A percentile compares a stretch with the other conserved stretches of the same genome.
Evolutionary conservation across 2,888 invertebrate genomes (phyloP).

Genomic region (Microchrysa polita): DNA sequence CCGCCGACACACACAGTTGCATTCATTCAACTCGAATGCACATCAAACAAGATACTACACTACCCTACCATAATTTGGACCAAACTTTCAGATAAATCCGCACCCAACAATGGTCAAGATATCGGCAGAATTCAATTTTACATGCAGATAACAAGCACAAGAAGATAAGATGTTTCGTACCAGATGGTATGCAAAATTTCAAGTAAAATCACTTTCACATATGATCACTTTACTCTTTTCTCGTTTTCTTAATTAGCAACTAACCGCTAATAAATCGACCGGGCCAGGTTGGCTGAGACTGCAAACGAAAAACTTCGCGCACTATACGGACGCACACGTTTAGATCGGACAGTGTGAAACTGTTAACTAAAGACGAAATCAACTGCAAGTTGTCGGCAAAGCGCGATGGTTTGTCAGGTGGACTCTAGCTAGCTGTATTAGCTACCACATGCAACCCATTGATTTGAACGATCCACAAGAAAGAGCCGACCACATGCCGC

Average conservation of each 20-base stretch:
- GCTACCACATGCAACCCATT: slow-evolving; percentile 13
- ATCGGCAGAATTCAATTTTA: not conserved
- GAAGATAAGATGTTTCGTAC: not conserved
- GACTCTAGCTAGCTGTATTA: not conserved
- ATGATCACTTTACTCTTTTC: slow-evolving; percentile 2
- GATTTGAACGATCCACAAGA: not conserved
- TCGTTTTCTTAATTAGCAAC: slow-evolving; percentile 12
- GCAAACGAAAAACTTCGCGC: not conserved
- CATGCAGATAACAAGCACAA: not conserved
- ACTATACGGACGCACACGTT: slow-evolving; percentile 17
- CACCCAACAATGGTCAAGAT: not conserved
- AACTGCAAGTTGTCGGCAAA: not conserved
- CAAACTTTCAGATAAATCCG: not conserved
- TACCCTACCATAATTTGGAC: not conserved
- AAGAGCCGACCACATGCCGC: slow-evolving; percentile 12
- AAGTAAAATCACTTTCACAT: slow-evolving; percentile 31
- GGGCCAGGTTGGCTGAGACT: not conserved
- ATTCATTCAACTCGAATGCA: not conserved
- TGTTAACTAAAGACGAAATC: slow-evolving; percentile 35
- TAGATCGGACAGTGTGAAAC: slow-evolving; percentile 32
- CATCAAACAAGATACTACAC: too few species aligned
- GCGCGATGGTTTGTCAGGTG: not conserved
- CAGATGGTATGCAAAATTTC: slow-evolving; percentile 8
- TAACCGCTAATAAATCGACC: not conserved
- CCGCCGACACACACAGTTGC: not conserved